Base-by-base conservation (phyloP, 2,888 invertebrate species). In the Germaria angustata region DNA sequence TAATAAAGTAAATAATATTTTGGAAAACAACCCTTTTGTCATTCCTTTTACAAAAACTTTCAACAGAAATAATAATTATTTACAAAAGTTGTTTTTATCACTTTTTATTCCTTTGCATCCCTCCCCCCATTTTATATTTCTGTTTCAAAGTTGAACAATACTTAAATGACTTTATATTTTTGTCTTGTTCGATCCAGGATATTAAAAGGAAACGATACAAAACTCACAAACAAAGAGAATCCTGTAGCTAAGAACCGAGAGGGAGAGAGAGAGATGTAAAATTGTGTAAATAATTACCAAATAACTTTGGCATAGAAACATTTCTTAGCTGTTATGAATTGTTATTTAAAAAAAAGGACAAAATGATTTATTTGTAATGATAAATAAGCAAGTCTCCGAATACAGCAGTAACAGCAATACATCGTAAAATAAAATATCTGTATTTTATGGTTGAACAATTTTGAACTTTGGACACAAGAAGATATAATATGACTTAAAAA, bases 371-470 rank as follows among this genome's bases (percentile, higher is more conserved):
- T 68, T 63, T 61, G 68, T 39, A 73, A 75, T 59, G 22, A 49
- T 49, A 65, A 65, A 15, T 0, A 13, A 59, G 22, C 13, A 36
- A 36, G 57, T 41, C 39, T 68, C 24, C 28, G 9, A 49, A 13
- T 34, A 68, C 24, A 63, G 49, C 34, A 55, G 20, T 32, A 57
- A 34, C 11, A 57, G 20, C 22, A 46, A 6, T 15, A 28, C 15
- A 3, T 39, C 11, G 39, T 13, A 39, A 39, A 41, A 59, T 71
- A 61, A 51, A 34, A 44, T 73, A 73, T 73, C 77, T 72, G 61
- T 68, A 81, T 63, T 46, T 68, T 73, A 81, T 68, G 72, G 77
- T 68, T 72, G 77, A 81, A 72, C 61, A 53, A 59, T 66, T 76
- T 73, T 77, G 44, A 24, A 69, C 44, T 53, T 51, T 68, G 17